Evolutionary conservation across 2,888 invertebrate species (phyloP).

Genomic region (Azorinus chamasolen): DNA sequence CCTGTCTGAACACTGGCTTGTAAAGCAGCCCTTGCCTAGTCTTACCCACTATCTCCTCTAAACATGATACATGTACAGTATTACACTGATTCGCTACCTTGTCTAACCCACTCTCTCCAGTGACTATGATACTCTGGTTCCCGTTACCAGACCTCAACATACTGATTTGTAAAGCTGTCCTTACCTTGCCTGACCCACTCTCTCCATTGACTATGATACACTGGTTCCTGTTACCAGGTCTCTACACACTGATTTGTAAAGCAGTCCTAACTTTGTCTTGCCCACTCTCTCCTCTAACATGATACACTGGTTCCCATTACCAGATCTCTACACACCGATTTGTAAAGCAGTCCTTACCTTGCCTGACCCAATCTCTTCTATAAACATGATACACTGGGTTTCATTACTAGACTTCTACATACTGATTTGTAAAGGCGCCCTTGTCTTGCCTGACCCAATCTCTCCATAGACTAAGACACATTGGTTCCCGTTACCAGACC

Average conservation of each 20-base stretch:
- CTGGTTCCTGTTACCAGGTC: slow-evolving; percentile 72
- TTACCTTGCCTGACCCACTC: slow-evolving; percentile 76
- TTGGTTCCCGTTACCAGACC: slow-evolving; percentile 72
- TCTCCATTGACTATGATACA: slow-evolving; percentile 84
- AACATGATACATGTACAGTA: too few relatives aligned
- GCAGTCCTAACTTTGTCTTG: slow-evolving; percentile 74
- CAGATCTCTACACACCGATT: slow-evolving; percentile 57
- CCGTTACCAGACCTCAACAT: slow-evolving; percentile 53
- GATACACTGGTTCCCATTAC: slow-evolving; percentile 77
- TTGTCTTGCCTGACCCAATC: slow-evolving; percentile 84
- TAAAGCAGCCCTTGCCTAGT: too few relatives aligned
- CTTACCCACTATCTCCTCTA: too few relatives aligned
- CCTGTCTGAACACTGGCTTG: too few relatives aligned
- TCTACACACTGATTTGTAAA: slow-evolving; percentile 60
- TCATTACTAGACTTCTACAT: slow-evolving; percentile 63
- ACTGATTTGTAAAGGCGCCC: slow-evolving; percentile 66
- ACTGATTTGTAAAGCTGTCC: slow-evolving; percentile 61
- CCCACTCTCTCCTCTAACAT: slow-evolving; percentile 85
- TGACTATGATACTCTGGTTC: slow-evolving; percentile 82
- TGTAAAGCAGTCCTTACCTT: slow-evolving; percentile 66
- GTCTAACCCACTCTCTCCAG: slow-evolving; percentile 83
- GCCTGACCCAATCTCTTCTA: slow-evolving; percentile 83
- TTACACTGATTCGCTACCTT: too few relatives aligned
- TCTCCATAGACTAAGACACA: slow-evolving; percentile 84
- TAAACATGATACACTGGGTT: slow-evolving; percentile 83